Conservation (phyloP, 2,797 vertebrate species). For the Philypnodon macrostomus region DNA sequence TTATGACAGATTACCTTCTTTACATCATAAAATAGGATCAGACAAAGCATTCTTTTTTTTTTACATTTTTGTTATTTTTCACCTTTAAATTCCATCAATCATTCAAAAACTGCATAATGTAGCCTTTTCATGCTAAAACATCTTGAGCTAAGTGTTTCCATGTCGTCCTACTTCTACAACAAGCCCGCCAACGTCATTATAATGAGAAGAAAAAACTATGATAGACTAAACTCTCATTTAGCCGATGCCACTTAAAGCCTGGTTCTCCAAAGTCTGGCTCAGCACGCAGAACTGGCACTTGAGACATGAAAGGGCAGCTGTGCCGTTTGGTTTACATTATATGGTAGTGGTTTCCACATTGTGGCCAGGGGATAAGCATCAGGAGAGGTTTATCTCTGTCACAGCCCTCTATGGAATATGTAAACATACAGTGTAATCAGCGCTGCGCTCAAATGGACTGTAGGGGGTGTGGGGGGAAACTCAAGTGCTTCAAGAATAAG, state of each 20-base stretch:
- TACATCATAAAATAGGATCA: too few species aligned
- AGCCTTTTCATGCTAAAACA: slow-evolving; percentile 2
- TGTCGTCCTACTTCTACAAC: slow-evolving; percentile 14
- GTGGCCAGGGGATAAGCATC: slow-evolving; percentile 79
- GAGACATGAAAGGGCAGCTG: slow-evolving; percentile 75
- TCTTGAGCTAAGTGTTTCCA: slow-evolving; percentile 1
- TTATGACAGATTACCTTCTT: too few species aligned
- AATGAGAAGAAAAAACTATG: slow-evolving; percentile 4
- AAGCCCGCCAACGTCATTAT: slow-evolving; percentile 29
- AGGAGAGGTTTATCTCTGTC: slow-evolving; percentile 75
- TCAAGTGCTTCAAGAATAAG: slow-evolving; percentile 52
- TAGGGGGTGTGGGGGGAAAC: slow-evolving; percentile 46
- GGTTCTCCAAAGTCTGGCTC: slow-evolving; percentile 58
- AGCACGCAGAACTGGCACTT: slow-evolving; percentile 67
- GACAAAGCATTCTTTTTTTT: too few species aligned
- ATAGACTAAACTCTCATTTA: slow-evolving; percentile 43
- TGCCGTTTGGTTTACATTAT: slow-evolving; percentile 75
- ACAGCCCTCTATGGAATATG: slow-evolving; percentile 75
- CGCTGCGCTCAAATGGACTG: slow-evolving; percentile 54
- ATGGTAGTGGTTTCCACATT: slow-evolving; percentile 78
- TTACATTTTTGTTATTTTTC: too few species aligned
- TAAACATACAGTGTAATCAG: slow-evolving; percentile 78
- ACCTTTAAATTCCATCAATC: too few species aligned
- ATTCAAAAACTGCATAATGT: too few species aligned
- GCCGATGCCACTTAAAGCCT: slow-evolving; percentile 49